These are phyloP conservation scores for Aplysina aerophoba DNA, from an alignment of 37 sponge, comb jelly and placozoan genomes.

Conservation along the genomic window DNA sequence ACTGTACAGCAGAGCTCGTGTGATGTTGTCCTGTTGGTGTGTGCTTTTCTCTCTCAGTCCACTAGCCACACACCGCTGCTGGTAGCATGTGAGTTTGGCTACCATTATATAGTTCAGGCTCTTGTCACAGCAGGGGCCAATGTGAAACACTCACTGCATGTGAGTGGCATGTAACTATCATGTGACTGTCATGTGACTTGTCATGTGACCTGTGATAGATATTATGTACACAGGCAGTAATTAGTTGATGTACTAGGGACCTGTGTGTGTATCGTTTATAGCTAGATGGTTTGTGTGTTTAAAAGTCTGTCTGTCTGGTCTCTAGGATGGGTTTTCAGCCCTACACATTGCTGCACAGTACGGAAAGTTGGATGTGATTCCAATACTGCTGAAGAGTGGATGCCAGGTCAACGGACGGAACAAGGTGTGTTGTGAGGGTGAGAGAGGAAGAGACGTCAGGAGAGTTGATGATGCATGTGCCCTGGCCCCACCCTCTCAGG, in stretches of 20 bases:
- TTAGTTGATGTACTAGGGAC: too few relatives aligned
- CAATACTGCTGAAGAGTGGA: conserved; percentile 37
- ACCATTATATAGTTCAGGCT: conserved; percentile 23
- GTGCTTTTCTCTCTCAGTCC: too few relatives aligned
- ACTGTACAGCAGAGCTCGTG: too few relatives aligned
- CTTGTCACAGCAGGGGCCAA: conserved; percentile 29
- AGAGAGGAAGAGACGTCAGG: not conserved
- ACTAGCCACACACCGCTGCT: conserved; percentile 40
- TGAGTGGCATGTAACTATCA: not conserved
- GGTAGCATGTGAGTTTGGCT: conserved; percentile 48
- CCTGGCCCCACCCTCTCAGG: not conserved
- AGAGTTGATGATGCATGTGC: not conserved
- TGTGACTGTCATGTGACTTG: too few relatives aligned
- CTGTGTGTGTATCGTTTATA: too few relatives aligned
- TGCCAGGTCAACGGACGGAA: conserved; percentile 27
- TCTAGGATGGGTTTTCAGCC: conserved; percentile 46
- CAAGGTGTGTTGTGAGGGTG: not conserved
- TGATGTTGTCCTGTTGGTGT: not conserved
- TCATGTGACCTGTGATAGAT: too few relatives aligned
- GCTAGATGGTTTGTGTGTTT: too few relatives aligned
- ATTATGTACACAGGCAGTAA: too few relatives aligned
- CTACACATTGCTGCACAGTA: conserved; percentile 49
- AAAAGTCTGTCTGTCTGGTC: too few relatives aligned
- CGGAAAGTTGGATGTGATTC: conserved; percentile 34
- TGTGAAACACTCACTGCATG: conserved; percentile 18